Base-by-base conservation (phyloP, 2,113 vertebrate species). In the Toxotes jaculatrix region DNA sequence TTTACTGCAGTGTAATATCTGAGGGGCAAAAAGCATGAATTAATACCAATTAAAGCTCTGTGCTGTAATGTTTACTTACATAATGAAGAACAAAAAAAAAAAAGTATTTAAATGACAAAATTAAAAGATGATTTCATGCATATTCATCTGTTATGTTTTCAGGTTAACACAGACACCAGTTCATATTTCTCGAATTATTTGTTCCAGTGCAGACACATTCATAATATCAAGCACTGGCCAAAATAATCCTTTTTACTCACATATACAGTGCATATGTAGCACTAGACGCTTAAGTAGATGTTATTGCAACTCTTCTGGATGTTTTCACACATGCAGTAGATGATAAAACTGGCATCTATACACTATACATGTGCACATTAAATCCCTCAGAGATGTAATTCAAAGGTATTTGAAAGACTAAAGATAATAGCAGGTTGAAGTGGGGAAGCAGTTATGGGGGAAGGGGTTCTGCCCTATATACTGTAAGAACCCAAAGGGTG, bases 11-110 rank as follows among this genome's bases (percentile, higher is more conserved):
- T 82, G 69, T 80, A 90, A 91, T 91, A 94, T 90, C 93, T 66
- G 55, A 80, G 78, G 74, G 91, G 80, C 83, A 91, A 91, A 91
- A 89, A 87, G 90, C 83, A 83, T 89, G 89, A 94, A 94, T 93
- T 94, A 93, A 94, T 93, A 90, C 90, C 90, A 93, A 93, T 94
- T 94, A 93, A 86, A 83, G 74, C 91, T 77, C 72, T 45, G 85
- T 86, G 71, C 84, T 86, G 85, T 81, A 77, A 64, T 92, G 89
- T 95, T 94, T 91, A 93, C 90, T 92, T 90, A 90, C 89, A 94
- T 93, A 93, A 94, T 92, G 84, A 91, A 88, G 84, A 93, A 90
- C 87, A 90, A 78, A 87, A 90, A 88, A 86, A 27, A 27, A 87
- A 90, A 88, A 86, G 89, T 69, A 88, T 91, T 88, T 60, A 80